Evolutionary conservation across 1,140 invertebrate species (phyloP).

Genomic region (Choristoneura fumiferana): DNA sequence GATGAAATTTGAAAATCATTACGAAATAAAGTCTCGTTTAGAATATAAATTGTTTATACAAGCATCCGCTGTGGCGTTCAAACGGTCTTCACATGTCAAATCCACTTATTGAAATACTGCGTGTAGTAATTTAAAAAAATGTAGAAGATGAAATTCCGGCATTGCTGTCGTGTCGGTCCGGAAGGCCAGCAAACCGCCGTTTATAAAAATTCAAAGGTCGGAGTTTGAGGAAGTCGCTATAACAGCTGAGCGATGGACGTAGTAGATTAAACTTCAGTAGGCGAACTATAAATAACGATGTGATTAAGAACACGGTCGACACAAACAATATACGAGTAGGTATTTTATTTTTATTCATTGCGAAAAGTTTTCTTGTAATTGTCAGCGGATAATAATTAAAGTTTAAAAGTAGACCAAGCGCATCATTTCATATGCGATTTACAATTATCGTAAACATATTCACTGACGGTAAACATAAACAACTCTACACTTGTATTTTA

Average conservation of each 20-base stretch:
- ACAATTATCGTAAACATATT: too few species aligned
- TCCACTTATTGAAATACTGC: slow-evolving; percentile 9
- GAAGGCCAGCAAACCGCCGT: slow-evolving; percentile 11
- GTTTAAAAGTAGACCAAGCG: too few species aligned
- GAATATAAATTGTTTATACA: neutral
- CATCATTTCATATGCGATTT: too few species aligned
- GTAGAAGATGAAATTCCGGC: neutral
- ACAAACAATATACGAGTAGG: too few species aligned
- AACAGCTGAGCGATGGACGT: slow-evolving; percentile 12
- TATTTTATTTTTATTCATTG: too few species aligned
- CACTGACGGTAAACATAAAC: too few species aligned
- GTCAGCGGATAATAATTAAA: too few species aligned
- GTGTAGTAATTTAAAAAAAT: neutral
- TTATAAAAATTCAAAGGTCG: slow-evolving; percentile 13
- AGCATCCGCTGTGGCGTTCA: neutral
- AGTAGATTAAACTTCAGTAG: slow-evolving; percentile 7
- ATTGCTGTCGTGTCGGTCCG: neutral
- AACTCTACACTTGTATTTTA: too few species aligned
- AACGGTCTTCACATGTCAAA: slow-evolving; percentile 4
- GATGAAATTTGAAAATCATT: neutral
- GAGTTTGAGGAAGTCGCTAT: slow-evolving; percentile 1
- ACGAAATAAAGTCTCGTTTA: neutral
- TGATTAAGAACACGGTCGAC: neutral
- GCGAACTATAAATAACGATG: slow-evolving; percentile 10
- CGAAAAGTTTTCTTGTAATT: too few species aligned